Base-by-base conservation (phyloP, 2,113 vertebrate genomes). In the Heterochromis multidens region DNA sequence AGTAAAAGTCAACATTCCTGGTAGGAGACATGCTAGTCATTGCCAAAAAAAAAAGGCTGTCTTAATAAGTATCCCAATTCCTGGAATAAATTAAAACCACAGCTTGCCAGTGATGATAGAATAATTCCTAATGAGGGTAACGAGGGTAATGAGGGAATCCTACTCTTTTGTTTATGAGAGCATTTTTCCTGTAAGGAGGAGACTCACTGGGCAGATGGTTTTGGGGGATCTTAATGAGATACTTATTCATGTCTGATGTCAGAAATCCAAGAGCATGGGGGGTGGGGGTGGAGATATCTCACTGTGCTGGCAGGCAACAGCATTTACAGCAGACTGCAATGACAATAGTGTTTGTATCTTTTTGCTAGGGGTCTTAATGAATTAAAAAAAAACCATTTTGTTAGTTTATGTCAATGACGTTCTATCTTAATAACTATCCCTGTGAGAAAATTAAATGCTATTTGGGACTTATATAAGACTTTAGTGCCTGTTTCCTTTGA, bases 241-340 rank as follows among this genome's bases (percentile, higher is more conserved):
- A 54, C 80, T 93, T 93, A 92, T 92, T 95, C 91, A 93, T 86
- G 92, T 93, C 88, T 93, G 87, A 92, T 95, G 93, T 92, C 91
- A 93, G 89, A 92, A 86, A 90, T 85, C 59, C 74, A 91, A 77
- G 63, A 37, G 54, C 29, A 87, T 52, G 67, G 81, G 74, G 80
- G 46, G 78, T 5, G 17, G 67, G 46, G 74, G 37, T 12, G 76
- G 82, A 54, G 80, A 77, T 59, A 59, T 37, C 80, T 80, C 7
- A 4, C 4, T 58, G 43, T 29, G 76, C 56, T 63, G 76, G 76
- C 14, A 65, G 83, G 80, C 46, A 65, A 2, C 21, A 84, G 27
- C 14, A 37, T 84, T 86, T 83, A 82, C 67, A 81, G 59, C 58
- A 77, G 58, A 80, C 46, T 82, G 33, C 19, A 58, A 33, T 83